These are phyloP conservation scores for Triplophysa dalaica DNA, from an alignment of 2,113 vertebrate genomes.

Conservation along the genomic window DNA sequence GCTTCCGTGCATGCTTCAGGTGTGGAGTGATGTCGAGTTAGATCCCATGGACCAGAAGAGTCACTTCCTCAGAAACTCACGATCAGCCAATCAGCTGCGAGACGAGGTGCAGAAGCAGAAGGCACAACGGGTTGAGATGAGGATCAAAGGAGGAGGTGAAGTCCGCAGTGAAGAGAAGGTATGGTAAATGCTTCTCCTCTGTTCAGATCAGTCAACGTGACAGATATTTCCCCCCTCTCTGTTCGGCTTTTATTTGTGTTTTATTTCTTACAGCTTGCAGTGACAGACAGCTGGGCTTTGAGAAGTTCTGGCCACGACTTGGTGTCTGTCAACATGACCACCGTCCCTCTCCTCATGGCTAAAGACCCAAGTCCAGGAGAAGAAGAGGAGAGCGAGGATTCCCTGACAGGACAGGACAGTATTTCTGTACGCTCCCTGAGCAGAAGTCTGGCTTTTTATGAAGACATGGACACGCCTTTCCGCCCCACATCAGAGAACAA, in stretches of 20 bases:
- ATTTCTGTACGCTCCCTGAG: conserved; percentile 19
- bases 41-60: conserved; percentile 57
- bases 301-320: conserved; percentile 43
- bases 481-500: conserved; percentile 29
- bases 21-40: conserved; percentile 73
- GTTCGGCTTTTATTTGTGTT: background rate
- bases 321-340: conserved; percentile 32
- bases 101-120: conserved; percentile 53
- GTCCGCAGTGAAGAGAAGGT: conserved; percentile 57
- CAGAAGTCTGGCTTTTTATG: conserved; percentile 20
- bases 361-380: conserved; percentile 14
- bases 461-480: conserved; percentile 10
- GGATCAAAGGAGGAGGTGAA: background rate
- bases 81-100: conserved; percentile 51
- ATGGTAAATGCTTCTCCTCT: conserved; percentile 45
- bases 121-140: conserved; percentile 44
- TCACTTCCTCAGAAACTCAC: conserved; percentile 52
- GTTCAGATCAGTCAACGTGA: no score
- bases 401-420: background rate
- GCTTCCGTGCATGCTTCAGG: conserved; percentile 45
- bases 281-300: conserved; percentile 39
- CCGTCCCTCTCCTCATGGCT: conserved; percentile 15
- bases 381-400: conserved; percentile 18
- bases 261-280: conserved; percentile 47
- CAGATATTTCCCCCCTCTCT: no score